Evolutionary conservation across 2,113 vertebrate genomes (phyloP), one percentile per base, ranked within the genome.

Genomic region (Heptranchias perlo): DNA sequence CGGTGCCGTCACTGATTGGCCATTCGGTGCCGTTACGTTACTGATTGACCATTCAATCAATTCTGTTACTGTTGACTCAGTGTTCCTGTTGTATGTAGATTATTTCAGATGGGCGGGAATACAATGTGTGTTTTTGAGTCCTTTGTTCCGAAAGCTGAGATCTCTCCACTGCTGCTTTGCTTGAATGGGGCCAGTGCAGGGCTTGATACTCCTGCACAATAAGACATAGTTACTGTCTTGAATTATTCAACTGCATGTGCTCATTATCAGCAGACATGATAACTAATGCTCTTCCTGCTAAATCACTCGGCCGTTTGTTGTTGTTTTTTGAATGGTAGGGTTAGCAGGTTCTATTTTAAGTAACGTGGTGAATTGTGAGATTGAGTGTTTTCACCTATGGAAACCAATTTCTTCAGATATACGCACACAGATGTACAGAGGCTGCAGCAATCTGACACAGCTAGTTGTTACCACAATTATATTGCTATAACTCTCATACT

Each of bases 181-280:
- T 82, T 93, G 58, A 93, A 39, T 93, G 54, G 39, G 39, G 58
- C 35, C 54, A 62, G 14, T 39, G 35, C 4, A 39, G 35, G 35
- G 89, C 16, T 62, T 28, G 21, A 21, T 93, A 16, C 89, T 93
- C 89, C 4, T 39, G 35, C 89, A 93, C 89, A 93, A 93, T 62
- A 7, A n/a, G 89, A 39, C 35, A 62, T 35, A 62, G 89, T 93
- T 62, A 93, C 58, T 62, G 35, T 16, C 89, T 93, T 93, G 89
- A 93, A 93, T 93, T 62, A 93, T 93, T 93, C n/a, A 93, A 62
- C 35, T n/a, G n/a, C 39, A 16, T 62, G 89, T 93, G 89, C 89
- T 93, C 89, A 62, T 64, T 93, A 62, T 93, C 58, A 93, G 58
- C 61, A 93, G 58, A 35, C 58, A 93, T 18, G 35, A 93, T 93